A percentile compares a stretch with the other conserved stretches of the same genome.
Conservation (phyloP, 2,797 vertebrate species). For the Xenentodon cancila region DNA sequence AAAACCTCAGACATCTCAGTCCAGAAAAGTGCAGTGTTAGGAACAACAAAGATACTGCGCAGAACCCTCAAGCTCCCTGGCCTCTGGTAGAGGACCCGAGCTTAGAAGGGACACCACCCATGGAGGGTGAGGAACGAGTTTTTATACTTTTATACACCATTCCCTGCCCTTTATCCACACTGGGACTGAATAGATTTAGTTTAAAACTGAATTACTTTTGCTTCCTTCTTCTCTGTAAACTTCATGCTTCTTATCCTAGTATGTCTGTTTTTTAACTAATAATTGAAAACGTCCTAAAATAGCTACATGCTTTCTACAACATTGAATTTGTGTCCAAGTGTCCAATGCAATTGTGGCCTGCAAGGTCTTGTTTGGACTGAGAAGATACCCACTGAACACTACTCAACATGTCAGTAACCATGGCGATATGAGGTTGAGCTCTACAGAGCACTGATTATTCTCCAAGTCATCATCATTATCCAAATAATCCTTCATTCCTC, state of each 20-base stretch:
- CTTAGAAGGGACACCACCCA: no score
- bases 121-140: no score
- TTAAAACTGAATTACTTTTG: slow-evolving; percentile 13
- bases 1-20: no score
- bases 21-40: no score
- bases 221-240: slow-evolving; percentile 23
- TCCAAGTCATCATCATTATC: slow-evolving; percentile 54
- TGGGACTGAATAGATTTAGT: slow-evolving; percentile 8
- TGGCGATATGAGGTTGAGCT: slow-evolving; percentile 59
- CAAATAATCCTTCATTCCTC: slow-evolving; percentile 54
- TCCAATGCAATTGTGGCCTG: background rate
- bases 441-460: slow-evolving; percentile 59
- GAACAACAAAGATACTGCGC: no score
- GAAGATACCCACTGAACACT: slow-evolving; percentile 36
- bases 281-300: slow-evolving; percentile 22
- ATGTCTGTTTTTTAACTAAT: slow-evolving; percentile 9
- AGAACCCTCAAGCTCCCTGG: no score
- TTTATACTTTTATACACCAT: no score
- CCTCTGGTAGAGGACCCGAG: no score
- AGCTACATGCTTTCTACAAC: slow-evolving; percentile 4
- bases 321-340: slow-evolving; percentile 12
- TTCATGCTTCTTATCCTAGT: background rate
- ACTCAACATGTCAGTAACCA: slow-evolving; percentile 62
- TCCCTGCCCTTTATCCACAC: slow-evolving; percentile 28
- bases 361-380: slow-evolving; percentile 11